Percentiles rank a stretch among this genome's conserved stretches.
phyloP scores from a whole-genome alignment of 1,140 invertebrate genomes.

The Samia ricini region DNA sequence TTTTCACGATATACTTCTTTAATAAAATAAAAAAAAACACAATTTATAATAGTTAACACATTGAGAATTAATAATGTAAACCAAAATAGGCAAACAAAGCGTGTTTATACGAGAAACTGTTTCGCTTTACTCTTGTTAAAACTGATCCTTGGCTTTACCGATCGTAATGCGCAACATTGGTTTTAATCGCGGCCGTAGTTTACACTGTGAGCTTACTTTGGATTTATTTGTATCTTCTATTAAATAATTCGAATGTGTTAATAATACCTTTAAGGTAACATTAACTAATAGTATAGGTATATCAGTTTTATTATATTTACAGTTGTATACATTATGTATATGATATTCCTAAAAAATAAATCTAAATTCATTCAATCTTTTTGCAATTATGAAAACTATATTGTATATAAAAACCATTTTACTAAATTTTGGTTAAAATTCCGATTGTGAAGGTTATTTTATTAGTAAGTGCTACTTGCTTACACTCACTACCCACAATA shows the following conservation, averaged over 20 bases:
- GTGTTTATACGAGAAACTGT: neutral
- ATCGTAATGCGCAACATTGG: neutral
- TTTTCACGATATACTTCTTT: no score
- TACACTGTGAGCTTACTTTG: neutral
- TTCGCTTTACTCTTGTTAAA: neutral
- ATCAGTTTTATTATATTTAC: no score
- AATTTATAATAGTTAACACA: neutral
- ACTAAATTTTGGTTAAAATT: no score
- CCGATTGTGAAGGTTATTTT: no score
- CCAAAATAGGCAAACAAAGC: neutral
- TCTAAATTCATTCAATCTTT: no score
- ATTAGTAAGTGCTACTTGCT: no score
- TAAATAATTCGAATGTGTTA: neutral
- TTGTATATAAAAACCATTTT: no score
- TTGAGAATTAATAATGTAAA: neutral
- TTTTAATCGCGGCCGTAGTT: neutral
- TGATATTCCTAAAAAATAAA: no score
- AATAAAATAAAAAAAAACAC: no score
- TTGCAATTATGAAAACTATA: no score
- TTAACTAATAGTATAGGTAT: neutral
- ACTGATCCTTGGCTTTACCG: neutral
- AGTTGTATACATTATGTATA: no score
- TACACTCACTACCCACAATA: no score
- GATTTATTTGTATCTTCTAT: neutral
- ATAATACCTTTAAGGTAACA: neutral